These are phyloP conservation scores for Linyphia triangularis DNA, from an alignment of 2,888 invertebrate genomes.

Conservation along the genomic window DNA sequence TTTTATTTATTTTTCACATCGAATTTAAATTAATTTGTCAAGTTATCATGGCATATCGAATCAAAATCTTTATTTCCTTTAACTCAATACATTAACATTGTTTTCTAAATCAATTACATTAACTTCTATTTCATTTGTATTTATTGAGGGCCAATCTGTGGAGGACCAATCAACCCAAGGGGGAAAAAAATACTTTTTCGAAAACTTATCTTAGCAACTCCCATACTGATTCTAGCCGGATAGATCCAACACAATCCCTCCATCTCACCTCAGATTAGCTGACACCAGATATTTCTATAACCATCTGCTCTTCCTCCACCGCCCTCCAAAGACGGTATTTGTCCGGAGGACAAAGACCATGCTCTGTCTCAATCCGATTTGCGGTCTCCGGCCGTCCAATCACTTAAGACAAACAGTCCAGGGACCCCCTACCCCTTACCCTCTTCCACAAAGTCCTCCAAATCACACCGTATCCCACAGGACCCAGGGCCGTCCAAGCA, in stretches of 20 bases:
- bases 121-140: too few species aligned
- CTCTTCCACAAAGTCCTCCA: slow-evolving; percentile 21
- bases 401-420: slow-evolving; percentile 72
- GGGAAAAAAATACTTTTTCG: too few species aligned
- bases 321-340: slow-evolving; percentile 4
- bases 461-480: slow-evolving; percentile 55
- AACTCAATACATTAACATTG: too few species aligned
- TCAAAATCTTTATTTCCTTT: too few species aligned
- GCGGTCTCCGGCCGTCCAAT: slow-evolving; percentile 72
- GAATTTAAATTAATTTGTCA: too few species aligned
- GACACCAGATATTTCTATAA: background rate
- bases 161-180: too few species aligned
- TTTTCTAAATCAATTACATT: too few species aligned
- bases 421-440: slow-evolving; percentile 2
- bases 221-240: too few species aligned
- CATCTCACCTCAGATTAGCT: slow-evolving; percentile 3
- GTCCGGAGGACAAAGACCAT: slow-evolving; percentile 53
- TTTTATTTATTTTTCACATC: too few species aligned
- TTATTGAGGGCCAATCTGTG: too few species aligned
- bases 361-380: slow-evolving; percentile 64
- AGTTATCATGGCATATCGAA: too few species aligned
- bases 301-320: background rate
- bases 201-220: too few species aligned
- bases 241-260: background rate
- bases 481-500: slow-evolving; percentile 39